A percentile compares a stretch with the other conserved stretches of the same genome.
Conservation (phyloP, 2,113 vertebrate genomes). For the Protomyctophum bolini region DNA sequence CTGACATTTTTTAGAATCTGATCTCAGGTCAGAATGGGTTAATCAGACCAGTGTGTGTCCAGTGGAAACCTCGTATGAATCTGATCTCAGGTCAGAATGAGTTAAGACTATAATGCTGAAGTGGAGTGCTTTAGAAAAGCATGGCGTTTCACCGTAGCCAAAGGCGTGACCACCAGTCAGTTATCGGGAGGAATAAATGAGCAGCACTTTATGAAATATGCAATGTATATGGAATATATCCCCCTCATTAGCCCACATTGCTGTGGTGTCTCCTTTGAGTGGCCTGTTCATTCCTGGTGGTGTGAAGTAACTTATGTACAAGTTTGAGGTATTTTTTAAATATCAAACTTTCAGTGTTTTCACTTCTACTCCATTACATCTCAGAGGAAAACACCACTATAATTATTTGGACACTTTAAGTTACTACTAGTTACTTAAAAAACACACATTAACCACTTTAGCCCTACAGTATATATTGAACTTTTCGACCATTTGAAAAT, state of each 20-base stretch:
- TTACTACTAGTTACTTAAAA: too few relatives aligned
- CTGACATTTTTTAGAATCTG: too few relatives aligned
- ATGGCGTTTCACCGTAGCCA: slow-evolving; percentile 35
- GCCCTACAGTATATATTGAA: too few relatives aligned
- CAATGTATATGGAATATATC: slow-evolving; percentile 36
- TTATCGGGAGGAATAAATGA: slow-evolving; percentile 53
- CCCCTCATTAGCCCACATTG: slow-evolving; percentile 30
- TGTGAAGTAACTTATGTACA: too few relatives aligned
- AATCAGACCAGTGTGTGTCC: too few relatives aligned
- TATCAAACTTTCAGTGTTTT: not conserved
- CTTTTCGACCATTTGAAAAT: too few relatives aligned
- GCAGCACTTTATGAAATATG: slow-evolving; percentile 53
- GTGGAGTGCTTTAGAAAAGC: slow-evolving; percentile 40
- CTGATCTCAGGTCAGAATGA: too few relatives aligned
- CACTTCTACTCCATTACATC: not conserved
- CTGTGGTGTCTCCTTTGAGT: slow-evolving; percentile 23
- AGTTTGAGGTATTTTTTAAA: too few relatives aligned
- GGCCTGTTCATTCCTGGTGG: slow-evolving; percentile 19
- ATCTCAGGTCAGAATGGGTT: too few relatives aligned
- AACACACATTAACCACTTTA: too few relatives aligned
- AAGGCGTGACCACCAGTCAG: slow-evolving; percentile 18
- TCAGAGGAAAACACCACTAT: not conserved
- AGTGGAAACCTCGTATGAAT: too few relatives aligned
- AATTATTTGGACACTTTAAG: too few relatives aligned
- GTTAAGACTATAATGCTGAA: slow-evolving; percentile 19